Evolutionary conservation across 1,140 invertebrate species (phyloP).

Genomic region (Cotesia typhae): DNA sequence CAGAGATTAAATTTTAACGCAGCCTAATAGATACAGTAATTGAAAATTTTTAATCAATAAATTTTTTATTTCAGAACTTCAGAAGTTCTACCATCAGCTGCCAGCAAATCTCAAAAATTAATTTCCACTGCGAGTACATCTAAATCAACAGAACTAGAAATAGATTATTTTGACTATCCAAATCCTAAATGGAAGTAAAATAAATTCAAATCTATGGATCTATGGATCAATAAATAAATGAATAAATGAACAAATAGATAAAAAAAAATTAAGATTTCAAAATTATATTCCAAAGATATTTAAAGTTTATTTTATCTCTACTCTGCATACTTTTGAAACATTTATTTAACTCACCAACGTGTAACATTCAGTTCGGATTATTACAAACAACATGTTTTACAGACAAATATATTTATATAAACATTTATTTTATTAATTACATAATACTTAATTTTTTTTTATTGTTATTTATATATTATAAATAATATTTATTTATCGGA

Average conservation of each 20-base stretch:
- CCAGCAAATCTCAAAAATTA: conserved; percentile 48
- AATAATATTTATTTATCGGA: too few species aligned
- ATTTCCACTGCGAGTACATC: conserved; percentile 37
- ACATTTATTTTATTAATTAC: too few species aligned
- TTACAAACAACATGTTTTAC: too few species aligned
- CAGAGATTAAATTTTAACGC: not conserved
- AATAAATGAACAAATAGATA: conserved; percentile 3
- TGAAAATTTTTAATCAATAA: conserved; percentile 17
- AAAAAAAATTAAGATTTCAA: too few species aligned
- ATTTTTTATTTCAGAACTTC: conserved; percentile 46
- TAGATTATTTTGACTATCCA: conserved; percentile 54
- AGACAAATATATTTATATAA: too few species aligned
- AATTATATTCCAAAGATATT: too few species aligned
- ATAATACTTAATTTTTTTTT: too few species aligned
- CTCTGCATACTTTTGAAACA: not conserved
- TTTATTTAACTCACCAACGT: too few species aligned
- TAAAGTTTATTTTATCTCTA: not conserved
- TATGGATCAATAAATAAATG: too few species aligned
- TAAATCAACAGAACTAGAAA: conserved; percentile 47
- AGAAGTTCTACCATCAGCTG: conserved; percentile 53
- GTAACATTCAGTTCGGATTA: too few species aligned
- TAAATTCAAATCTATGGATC: conserved; percentile 7
- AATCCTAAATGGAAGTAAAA: conserved; percentile 29
- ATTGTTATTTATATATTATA: too few species aligned
- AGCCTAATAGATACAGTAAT: conserved; percentile 3